A percentile compares a stretch with the other conserved stretches of the same genome.
phyloP scores from a whole-genome alignment of 2,113 vertebrate species.

The Merops nubicus region DNA sequence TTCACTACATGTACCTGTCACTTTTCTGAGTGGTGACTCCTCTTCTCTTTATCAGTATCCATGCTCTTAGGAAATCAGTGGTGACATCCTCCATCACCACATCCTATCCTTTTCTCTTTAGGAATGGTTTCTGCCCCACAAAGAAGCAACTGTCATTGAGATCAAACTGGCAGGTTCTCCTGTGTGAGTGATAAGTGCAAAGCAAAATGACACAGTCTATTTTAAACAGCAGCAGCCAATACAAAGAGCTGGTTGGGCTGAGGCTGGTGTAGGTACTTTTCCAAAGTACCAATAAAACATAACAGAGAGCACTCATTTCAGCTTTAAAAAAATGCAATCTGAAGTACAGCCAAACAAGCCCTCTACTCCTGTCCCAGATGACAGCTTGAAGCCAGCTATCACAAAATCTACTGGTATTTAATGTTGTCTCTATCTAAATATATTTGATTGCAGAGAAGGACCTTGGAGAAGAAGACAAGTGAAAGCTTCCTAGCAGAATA shows the following conservation, averaged over 20 bases:
- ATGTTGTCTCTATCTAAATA: background rate
- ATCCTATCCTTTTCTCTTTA: background rate
- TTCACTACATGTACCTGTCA: background rate
- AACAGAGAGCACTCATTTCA: background rate
- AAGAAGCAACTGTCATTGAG: background rate
- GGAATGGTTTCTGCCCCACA: background rate
- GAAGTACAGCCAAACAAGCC: background rate
- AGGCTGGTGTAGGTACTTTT: background rate
- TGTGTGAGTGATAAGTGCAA: background rate
- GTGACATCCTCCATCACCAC: background rate
- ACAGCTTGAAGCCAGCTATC: background rate
- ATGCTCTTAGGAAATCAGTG: background rate
- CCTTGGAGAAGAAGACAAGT: background rate
- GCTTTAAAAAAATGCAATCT: background rate
- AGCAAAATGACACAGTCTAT: background rate
- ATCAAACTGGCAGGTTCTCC: conserved; percentile 13
- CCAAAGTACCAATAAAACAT: too few relatives aligned
- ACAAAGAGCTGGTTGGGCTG: background rate
- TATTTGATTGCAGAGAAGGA: background rate
- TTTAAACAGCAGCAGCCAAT: background rate
- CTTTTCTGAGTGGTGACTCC: background rate
- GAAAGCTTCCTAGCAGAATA: background rate
- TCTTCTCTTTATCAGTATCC: background rate
- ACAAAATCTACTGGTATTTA: background rate
- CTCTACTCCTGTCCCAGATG: background rate